Evolutionary conservation across 2,797 vertebrate species (phyloP).

Genomic region (Acridotheres tristis): DNA sequence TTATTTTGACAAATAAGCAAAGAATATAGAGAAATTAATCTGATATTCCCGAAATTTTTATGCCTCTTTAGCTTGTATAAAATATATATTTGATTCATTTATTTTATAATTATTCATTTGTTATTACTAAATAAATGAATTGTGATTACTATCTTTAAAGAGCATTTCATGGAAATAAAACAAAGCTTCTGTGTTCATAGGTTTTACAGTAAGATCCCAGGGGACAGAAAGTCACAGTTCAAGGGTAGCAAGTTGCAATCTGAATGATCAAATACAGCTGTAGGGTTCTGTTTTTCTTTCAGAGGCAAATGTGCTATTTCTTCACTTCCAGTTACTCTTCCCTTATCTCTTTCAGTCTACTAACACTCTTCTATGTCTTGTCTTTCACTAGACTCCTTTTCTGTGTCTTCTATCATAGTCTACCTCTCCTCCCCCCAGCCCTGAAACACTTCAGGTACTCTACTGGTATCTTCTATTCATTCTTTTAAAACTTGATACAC

Average conservation of each 20-base stretch:
- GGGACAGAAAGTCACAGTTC: neutral
- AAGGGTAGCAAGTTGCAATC: neutral
- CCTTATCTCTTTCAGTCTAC: neutral
- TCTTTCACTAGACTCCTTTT: neutral
- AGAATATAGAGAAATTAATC: neutral
- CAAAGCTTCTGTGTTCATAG: neutral
- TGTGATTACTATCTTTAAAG: neutral
- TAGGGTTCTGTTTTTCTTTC: neutral
- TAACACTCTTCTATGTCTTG: neutral
- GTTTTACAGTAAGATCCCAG: neutral
- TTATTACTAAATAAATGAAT: neutral
- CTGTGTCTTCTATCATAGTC: neutral
- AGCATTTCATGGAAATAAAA: neutral
- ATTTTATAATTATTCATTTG: neutral
- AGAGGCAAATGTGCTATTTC: neutral
- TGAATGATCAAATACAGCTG: neutral
- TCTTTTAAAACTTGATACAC: neutral
- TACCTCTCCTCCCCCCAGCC: fast-evolving
- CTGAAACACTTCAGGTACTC: neutral
- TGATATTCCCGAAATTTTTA: neutral
- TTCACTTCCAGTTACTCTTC: neutral
- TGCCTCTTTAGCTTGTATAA: neutral
- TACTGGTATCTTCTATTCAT: neutral
- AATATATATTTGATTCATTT: neutral
- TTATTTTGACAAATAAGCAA: neutral